These are phyloP conservation scores for Cerastis rubricosa DNA, from an alignment of 2,888 invertebrate genomes.

Conservation along the genomic window DNA sequence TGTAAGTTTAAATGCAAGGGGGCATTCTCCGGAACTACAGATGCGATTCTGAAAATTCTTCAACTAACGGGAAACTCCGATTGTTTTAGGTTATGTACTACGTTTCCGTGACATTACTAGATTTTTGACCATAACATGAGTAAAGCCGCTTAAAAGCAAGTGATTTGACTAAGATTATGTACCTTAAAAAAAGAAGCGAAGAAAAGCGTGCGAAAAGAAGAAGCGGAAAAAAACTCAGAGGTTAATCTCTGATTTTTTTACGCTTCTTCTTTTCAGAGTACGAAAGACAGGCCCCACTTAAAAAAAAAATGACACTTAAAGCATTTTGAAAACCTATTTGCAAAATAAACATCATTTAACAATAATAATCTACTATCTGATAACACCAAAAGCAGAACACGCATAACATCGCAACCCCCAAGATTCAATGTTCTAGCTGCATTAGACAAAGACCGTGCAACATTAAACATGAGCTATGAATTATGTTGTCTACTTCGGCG, in stretches of 20 bases:
- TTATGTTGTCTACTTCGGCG: slow-evolving; percentile 58
- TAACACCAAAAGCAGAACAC: neutral
- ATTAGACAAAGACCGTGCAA: slow-evolving; percentile 63
- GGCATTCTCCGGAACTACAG: neutral
- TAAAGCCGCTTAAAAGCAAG: neutral
- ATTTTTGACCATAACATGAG: neutral
- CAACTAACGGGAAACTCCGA: neutral
- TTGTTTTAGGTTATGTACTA: neutral
- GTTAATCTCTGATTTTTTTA: no score
- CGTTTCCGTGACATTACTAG: neutral
- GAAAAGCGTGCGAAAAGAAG: no score
- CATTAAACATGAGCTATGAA: slow-evolving; percentile 63
- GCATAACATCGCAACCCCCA: neutral
- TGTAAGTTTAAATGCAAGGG: neutral
- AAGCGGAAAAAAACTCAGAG: no score
- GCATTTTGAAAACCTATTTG: no score
- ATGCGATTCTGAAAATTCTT: neutral
- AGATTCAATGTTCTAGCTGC: slow-evolving; percentile 30
- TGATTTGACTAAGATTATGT: neutral
- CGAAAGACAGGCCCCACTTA: no score
- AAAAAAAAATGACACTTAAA: no score
- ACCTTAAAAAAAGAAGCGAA: no score
- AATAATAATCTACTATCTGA: neutral
- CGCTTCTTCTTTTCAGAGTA: no score
- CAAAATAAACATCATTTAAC: no score